These are phyloP conservation scores for Danio albolineatus DNA, from an alignment of 2,797 vertebrate genomes.

Conservation along the genomic window DNA sequence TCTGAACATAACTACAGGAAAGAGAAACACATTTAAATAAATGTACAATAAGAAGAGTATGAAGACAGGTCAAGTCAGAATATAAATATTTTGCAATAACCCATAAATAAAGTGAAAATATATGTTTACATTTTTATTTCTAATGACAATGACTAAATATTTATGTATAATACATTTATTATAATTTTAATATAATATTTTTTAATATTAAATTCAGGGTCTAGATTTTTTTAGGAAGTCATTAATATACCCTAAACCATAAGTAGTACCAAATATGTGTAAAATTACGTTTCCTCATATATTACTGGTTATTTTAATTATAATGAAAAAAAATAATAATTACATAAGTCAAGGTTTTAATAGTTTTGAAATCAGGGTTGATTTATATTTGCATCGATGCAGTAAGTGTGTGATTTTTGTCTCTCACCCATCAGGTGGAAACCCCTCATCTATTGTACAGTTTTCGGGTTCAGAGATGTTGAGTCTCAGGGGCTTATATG, in stretches of 20 bases:
- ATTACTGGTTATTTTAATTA: neutral
- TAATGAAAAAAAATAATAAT: neutral
- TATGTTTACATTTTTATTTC: neutral
- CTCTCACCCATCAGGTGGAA: slow-evolving; percentile 61
- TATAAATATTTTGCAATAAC: too few relatives aligned
- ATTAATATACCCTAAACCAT: too few relatives aligned
- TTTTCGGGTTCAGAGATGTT: slow-evolving; percentile 42
- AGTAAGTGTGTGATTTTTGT: neutral
- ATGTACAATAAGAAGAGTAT: too few relatives aligned
- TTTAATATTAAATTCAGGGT: neutral
- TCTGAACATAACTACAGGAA: slow-evolving; percentile 58
- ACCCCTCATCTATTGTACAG: slow-evolving; percentile 74
- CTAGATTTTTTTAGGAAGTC: too few relatives aligned
- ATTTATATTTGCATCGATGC: too few relatives aligned
- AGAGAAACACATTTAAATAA: slow-evolving; percentile 16
- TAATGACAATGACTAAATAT: neutral
- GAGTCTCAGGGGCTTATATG: slow-evolving; percentile 64
- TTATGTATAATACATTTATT: neutral
- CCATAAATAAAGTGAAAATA: neutral
- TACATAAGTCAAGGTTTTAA: too few relatives aligned
- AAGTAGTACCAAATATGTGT: too few relatives aligned
- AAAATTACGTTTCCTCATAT: too few relatives aligned
- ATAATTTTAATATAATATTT: neutral
- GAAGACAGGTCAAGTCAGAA: too few relatives aligned
- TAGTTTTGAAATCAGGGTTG: too few relatives aligned